Evolutionary conservation across 2,113 vertebrate species (phyloP).

Genomic region (Crotalus viridis): DNA sequence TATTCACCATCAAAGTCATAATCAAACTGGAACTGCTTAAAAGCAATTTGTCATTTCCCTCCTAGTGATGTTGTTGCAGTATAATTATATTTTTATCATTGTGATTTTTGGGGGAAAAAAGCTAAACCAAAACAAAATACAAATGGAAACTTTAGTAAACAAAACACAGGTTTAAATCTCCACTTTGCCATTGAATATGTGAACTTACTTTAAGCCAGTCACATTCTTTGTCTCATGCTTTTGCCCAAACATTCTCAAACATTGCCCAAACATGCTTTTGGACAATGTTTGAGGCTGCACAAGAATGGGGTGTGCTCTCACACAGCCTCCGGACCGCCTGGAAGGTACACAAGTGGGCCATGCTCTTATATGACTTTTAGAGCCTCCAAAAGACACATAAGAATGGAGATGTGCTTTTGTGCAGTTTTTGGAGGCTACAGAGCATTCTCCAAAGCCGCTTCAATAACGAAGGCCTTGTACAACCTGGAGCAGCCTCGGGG

Average conservation of each 20-base stretch:
- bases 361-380: background rate
- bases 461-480: too few species aligned
- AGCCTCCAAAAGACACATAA: too few species aligned
- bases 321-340: too few species aligned
- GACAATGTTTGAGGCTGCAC: too few species aligned
- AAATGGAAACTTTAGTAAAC: background rate
- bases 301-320: too few species aligned
- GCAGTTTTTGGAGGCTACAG: background rate
- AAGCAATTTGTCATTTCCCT: background rate
- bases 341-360: too few species aligned
- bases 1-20: background rate
- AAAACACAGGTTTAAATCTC: background rate
- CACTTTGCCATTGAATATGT: too few species aligned
- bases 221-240: background rate
- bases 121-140: background rate
- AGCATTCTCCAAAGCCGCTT: too few species aligned
- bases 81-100: background rate
- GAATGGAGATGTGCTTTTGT: background rate
- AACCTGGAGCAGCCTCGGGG: too few species aligned
- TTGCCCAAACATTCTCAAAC: too few species aligned
- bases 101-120: background rate
- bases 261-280: too few species aligned
- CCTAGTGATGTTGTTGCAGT: background rate
- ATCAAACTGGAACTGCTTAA: background rate
- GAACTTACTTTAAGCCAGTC: background rate